Percentiles rank a stretch among this genome's conserved stretches.
These are phyloP conservation scores for Electrophaes corylata DNA, from an alignment of 2,888 invertebrate species.

Conservation along the genomic window DNA sequence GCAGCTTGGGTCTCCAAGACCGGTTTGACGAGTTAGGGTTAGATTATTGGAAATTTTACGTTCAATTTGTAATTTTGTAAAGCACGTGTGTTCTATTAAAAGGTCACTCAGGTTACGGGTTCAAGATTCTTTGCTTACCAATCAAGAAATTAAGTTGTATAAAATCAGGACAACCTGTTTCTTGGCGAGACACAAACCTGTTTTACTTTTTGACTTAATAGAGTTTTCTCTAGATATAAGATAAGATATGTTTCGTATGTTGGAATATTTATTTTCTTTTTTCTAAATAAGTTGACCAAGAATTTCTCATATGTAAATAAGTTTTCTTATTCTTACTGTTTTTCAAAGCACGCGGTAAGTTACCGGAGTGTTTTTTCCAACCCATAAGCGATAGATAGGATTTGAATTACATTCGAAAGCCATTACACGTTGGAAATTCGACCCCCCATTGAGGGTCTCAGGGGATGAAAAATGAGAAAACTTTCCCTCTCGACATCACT, in stretches of 20 bases:
- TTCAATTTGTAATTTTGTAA: conserved; percentile 76
- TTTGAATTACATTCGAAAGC: conserved; percentile 67
- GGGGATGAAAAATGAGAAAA: conserved; percentile 76
- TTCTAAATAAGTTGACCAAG: not conserved
- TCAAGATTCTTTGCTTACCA: conserved; percentile 54
- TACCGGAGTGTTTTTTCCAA: conserved; percentile 18
- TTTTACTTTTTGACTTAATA: not conserved
- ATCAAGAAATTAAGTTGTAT: conserved; percentile 40
- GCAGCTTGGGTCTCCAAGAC: conserved; percentile 70
- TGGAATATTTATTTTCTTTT: not conserved
- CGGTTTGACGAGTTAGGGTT: conserved; percentile 60
- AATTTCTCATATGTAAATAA: no score
- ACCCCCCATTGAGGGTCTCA: conserved; percentile 60
- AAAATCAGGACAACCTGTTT: conserved; percentile 28
- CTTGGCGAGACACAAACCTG: not conserved
- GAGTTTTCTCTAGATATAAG: no score
- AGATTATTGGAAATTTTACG: conserved; percentile 78
- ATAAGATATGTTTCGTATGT: no score
- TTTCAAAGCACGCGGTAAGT: not conserved
- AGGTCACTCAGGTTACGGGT: conserved; percentile 70
- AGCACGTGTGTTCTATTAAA: conserved; percentile 72
- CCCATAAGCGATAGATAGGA: conserved; percentile 43
- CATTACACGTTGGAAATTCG: conserved; percentile 73
- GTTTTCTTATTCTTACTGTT: not conserved
- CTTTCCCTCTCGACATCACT: conserved; percentile 68